phyloP scores from a whole-genome alignment of 1,140 invertebrate species.

The Trachymyrmex cornetzi region DNA sequence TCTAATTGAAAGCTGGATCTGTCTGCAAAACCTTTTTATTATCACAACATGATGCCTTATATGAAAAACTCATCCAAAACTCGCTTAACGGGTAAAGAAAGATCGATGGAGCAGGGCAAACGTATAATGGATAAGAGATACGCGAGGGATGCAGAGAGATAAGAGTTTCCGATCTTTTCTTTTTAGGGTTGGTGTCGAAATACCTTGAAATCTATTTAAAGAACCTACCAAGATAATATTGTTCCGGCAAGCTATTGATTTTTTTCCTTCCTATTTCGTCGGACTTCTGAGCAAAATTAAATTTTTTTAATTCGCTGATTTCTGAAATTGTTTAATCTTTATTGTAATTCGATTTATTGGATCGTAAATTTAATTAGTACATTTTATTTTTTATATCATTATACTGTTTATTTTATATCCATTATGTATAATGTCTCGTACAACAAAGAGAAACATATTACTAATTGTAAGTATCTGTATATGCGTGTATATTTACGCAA shows the following conservation, averaged over 20 bases:
- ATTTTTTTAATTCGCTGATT: conserved; percentile 20
- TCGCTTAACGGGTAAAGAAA: conserved; percentile 53
- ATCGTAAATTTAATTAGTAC: not conserved
- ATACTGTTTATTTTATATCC: not conserved
- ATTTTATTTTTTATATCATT: not conserved
- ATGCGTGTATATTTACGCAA: conserved; percentile 59
- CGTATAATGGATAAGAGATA: conserved; percentile 77
- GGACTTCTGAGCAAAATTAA: conserved; percentile 18
- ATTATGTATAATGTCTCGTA: not conserved
- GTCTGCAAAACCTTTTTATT: conserved; percentile 18
- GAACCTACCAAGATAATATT: conserved; percentile 77
- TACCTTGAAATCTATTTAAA: conserved; percentile 84
- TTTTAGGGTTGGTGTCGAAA: conserved; percentile 66
- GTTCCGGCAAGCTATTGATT: conserved; percentile 62
- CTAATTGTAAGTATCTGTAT: not conserved
- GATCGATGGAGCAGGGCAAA: conserved; percentile 61
- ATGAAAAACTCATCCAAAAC: conserved; percentile 67
- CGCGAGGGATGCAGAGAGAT: conserved; percentile 80
- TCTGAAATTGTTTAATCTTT: not conserved
- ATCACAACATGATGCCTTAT: conserved; percentile 14
- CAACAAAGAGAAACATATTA: not conserved
- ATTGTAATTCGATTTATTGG: not conserved
- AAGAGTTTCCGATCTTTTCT: conserved; percentile 74
- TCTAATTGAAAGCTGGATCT: conserved; percentile 6
- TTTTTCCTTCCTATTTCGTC: conserved; percentile 55